Conservation (phyloP, 2,113 vertebrate species). For the Melanerpes aurifrons region DNA sequence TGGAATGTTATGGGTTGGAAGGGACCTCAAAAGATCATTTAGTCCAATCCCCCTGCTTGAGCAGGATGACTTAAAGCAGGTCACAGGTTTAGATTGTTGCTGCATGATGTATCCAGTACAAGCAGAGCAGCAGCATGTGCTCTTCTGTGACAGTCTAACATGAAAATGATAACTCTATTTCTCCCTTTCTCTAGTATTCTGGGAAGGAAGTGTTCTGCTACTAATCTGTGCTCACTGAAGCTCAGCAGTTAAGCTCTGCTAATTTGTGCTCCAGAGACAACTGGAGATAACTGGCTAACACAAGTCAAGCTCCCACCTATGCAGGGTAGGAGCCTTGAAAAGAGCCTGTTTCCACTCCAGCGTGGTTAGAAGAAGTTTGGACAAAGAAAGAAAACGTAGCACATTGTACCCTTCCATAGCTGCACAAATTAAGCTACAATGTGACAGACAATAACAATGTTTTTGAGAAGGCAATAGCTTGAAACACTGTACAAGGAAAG, state of each 20-base stretch:
- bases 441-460: background rate
- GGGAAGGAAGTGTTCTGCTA: background rate
- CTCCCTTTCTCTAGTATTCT: background rate
- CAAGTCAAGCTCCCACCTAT: background rate
- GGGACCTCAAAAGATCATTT: too few species aligned
- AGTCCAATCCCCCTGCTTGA: too few species aligned
- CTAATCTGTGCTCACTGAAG: background rate
- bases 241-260: background rate
- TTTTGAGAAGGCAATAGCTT: constrained; percentile 36
- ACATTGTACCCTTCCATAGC: background rate
- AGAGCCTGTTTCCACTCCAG: background rate
- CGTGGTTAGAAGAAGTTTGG: background rate
- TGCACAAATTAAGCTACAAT: background rate
- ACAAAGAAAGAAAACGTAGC: background rate
- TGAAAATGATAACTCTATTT: background rate
- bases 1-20: too few species aligned
- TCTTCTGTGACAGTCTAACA: background rate
- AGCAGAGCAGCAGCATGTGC: background rate
- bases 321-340: background rate
- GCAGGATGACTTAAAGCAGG: too few species aligned
- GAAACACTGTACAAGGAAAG: constrained; percentile 6
- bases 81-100: background rate
- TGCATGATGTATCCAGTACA: background rate
- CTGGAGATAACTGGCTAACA: background rate
- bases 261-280: background rate